phyloP scores from a whole-genome alignment of 2,797 vertebrate genomes.

The Nothura maculosa region DNA sequence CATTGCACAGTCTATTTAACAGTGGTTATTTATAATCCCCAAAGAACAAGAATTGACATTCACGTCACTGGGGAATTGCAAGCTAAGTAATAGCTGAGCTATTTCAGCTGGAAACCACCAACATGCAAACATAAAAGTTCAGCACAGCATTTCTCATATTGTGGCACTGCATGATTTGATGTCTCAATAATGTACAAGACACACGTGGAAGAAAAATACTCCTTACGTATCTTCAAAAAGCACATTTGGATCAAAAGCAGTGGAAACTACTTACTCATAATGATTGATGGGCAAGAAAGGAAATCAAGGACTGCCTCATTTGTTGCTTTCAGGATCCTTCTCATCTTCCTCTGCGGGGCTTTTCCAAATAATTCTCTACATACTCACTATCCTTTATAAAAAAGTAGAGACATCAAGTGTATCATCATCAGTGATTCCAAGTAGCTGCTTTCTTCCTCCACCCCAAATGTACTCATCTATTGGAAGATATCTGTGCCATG shows the following conservation, averaged over 20 bases:
- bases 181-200: not conserved
- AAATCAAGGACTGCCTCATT: not conserved
- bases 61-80: not conserved
- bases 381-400: fast-evolving
- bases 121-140: not conserved
- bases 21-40: not conserved
- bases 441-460: not conserved
- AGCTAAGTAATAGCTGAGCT: not conserved
- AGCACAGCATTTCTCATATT: not conserved
- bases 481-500: not conserved
- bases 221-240: not conserved
- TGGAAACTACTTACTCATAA: not conserved
- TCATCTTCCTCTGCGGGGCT: not conserved
- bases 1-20: not conserved
- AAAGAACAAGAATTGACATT: not conserved
- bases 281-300: not conserved
- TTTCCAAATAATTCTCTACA: not conserved
- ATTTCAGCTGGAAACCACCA: not conserved
- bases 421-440: not conserved
- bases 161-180: fast-evolving
- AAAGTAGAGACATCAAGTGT: fast-evolving
- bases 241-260: not conserved
- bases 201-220: not conserved
- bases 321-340: not conserved
- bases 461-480: not conserved